Conservation (phyloP, 2,113 vertebrate species). For the Chloropsis hardwickii region DNA sequence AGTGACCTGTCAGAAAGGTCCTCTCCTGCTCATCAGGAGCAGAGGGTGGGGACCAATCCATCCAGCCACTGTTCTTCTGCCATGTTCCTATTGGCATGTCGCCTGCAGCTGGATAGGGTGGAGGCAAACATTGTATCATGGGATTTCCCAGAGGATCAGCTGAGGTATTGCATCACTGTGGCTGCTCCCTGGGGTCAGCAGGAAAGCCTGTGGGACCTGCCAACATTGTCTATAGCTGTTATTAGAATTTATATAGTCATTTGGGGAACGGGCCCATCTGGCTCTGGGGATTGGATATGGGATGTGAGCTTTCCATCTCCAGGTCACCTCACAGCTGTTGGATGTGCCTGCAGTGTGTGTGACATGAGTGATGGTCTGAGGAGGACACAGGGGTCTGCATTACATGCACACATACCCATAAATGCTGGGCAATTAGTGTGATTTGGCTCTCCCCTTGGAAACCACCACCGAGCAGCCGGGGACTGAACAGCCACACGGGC, state of each 20-base stretch:
- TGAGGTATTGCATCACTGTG: background rate
- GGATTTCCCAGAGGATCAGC: background rate
- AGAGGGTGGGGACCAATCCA: background rate
- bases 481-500: background rate
- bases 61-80: background rate
- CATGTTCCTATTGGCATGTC: background rate
- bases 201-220: background rate
- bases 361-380: constrained; percentile 40
- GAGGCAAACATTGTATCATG: background rate
- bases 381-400: background rate
- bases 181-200: background rate
- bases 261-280: background rate
- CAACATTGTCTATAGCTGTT: background rate
- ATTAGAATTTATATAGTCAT: constrained; percentile 56
- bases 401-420: accelerated
- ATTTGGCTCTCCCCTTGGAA: background rate
- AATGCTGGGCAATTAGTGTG: background rate
- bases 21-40: background rate
- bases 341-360: background rate
- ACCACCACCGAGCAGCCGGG: accelerated
- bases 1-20: background rate
- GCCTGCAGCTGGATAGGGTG: background rate
- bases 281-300: constrained; percentile 16
- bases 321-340: constrained; percentile 45
- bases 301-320: constrained; percentile 31